These are phyloP conservation scores for Carpatolechia fugitivella DNA, from an alignment of 2,888 invertebrate species.

Conservation along the genomic window DNA sequence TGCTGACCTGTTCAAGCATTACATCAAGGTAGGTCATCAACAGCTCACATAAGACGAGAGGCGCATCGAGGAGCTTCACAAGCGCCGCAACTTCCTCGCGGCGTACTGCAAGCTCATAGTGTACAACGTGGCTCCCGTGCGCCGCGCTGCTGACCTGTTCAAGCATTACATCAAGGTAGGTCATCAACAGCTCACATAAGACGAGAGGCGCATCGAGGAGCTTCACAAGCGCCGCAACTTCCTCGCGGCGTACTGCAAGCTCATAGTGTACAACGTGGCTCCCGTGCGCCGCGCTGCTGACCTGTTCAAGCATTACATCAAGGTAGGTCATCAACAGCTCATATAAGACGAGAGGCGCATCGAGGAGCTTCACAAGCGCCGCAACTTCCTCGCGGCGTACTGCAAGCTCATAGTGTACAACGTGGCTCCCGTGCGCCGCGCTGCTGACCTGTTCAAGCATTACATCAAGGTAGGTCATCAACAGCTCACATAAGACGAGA, in stretches of 20 bases:
- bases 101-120: slow-evolving; percentile 98
- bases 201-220: slow-evolving; percentile 98
- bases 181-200: no score
- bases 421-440: slow-evolving; percentile 94
- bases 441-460: slow-evolving; percentile 97
- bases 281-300: slow-evolving; percentile 95
- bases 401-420: slow-evolving; percentile 99
- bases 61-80: slow-evolving; percentile 97
- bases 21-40: slow-evolving; percentile 92
- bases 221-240: slow-evolving; percentile 97
- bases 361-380: slow-evolving; percentile 96
- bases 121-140: slow-evolving; percentile 96
- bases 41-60: slow-evolving; percentile 98
- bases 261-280: slow-evolving; percentile 98
- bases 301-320: slow-evolving; percentile 98
- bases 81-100: slow-evolving; percentile 96
- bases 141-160: slow-evolving; percentile 95
- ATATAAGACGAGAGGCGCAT: slow-evolving; percentile 98
- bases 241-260: slow-evolving; percentile 97
- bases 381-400: slow-evolving; percentile 97
- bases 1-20: slow-evolving; percentile 97
- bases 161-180: slow-evolving; percentile 97
- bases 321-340: no score
- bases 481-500: no score
- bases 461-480: slow-evolving; percentile 94